Evolutionary conservation across 92 coral and sea anemone species (phyloP).

Genomic region (Muricea muricata): DNA sequence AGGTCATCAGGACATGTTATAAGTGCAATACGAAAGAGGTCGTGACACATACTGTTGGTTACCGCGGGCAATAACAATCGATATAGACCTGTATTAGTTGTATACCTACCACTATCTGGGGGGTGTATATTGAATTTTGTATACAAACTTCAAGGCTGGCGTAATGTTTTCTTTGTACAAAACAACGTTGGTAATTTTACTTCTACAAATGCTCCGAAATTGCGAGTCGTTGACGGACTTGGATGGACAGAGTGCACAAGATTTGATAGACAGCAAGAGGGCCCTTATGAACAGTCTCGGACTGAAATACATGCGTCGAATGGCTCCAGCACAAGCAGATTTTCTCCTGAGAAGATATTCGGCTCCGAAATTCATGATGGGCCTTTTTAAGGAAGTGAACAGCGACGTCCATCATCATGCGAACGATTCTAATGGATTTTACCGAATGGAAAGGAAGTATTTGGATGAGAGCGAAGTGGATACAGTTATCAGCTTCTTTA

Average conservation of each 20-base stretch:
- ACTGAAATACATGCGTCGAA: not conserved
- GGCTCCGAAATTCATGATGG: conserved; percentile 37
- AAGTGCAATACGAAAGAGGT: not conserved
- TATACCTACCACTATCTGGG: not conserved
- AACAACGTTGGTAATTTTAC: not conserved
- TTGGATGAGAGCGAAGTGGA: conserved; percentile 26
- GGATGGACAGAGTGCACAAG: not conserved
- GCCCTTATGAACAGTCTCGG: not conserved
- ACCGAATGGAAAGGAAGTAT: conserved; percentile 11
- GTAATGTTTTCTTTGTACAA: not conserved
- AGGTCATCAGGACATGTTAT: not conserved
- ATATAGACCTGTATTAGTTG: not conserved
- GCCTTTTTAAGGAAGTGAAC: conserved; percentile 6
- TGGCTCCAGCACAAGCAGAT: not conserved
- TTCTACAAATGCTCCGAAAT: not conserved
- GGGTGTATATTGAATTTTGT: too few species aligned
- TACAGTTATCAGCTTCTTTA: conserved; percentile 32
- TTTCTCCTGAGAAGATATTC: conserved; percentile 17
- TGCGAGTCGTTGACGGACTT: not conserved
- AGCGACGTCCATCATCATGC: not conserved
- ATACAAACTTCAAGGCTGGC: not conserved
- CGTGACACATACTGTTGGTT: not conserved
- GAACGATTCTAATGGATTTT: not conserved
- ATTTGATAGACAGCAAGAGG: not conserved
- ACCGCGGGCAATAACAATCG: not conserved